Conservation (phyloP, 1,140 invertebrate genomes). For the Cyphomyrmex costatus region DNA sequence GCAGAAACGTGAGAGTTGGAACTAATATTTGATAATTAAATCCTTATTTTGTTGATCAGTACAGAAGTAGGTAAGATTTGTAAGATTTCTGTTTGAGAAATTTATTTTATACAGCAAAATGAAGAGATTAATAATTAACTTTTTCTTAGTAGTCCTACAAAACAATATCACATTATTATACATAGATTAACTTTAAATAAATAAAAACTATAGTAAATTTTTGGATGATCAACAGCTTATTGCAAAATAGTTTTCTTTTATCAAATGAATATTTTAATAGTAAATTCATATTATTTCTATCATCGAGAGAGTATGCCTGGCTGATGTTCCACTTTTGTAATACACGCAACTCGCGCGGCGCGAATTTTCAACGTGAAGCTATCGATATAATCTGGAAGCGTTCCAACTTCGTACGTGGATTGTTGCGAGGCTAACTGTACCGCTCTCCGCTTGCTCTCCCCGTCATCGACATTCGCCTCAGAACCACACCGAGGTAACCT, state of each 20-base stretch:
- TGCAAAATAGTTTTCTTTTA: not conserved
- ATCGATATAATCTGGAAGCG: constrained; percentile 62
- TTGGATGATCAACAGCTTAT: not conserved
- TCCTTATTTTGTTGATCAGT: constrained; percentile 71
- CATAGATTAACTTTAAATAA: not conserved
- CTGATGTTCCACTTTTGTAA: constrained; percentile 39
- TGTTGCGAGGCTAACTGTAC: constrained; percentile 58
- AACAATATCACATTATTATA: not conserved
- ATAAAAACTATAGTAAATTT: not conserved
- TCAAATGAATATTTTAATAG: not conserved
- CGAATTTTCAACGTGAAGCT: constrained; percentile 56
- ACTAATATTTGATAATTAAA: constrained; percentile 79
- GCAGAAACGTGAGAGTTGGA: not conserved
- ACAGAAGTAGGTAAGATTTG: not conserved
- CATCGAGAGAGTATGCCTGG: too few species aligned
- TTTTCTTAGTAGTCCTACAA: not conserved
- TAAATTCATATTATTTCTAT: constrained; percentile 16
- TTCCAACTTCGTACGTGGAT: constrained; percentile 65
- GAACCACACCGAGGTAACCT: constrained; percentile 53
- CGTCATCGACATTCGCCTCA: constrained; percentile 63
- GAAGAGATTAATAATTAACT: not conserved
- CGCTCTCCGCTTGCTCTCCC: constrained; percentile 53
- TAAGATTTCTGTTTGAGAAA: not conserved
- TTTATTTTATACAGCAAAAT: not conserved
- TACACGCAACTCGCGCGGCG: constrained; percentile 33